phyloP scores from a whole-genome alignment of 1,140 invertebrate species.

The Copidosoma floridanum region DNA sequence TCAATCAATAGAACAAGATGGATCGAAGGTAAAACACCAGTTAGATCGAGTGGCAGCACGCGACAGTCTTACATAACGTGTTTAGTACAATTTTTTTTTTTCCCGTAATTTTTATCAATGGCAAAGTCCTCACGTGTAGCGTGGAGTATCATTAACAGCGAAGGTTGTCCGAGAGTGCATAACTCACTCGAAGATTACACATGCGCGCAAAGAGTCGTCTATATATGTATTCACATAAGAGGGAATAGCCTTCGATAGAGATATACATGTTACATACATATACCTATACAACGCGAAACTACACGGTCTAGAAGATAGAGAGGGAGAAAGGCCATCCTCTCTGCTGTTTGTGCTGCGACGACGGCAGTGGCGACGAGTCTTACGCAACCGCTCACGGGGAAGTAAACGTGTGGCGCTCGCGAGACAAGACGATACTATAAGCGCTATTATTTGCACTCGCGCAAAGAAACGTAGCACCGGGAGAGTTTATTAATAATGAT shows the following conservation, averaged over 20 bases:
- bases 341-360: conserved; percentile 1
- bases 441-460: not conserved
- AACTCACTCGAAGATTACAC: conserved; percentile 10
- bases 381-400: conserved; percentile 3
- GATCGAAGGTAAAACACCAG: too few species aligned
- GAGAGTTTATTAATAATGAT: not conserved
- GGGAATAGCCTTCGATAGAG: conserved; percentile 4
- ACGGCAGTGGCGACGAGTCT: not conserved
- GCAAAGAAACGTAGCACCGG: not conserved
- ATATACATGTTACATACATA: too few species aligned
- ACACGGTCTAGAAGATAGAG: too few species aligned
- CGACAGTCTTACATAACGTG: not conserved
- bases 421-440: not conserved
- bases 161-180: conserved; percentile 11
- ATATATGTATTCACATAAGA: not conserved
- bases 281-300: too few species aligned
- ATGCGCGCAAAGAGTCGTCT: too few species aligned
- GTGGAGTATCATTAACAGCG: not conserved
- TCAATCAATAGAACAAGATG: too few species aligned
- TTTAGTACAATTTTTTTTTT: not conserved
- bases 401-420: not conserved
- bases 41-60: too few species aligned
- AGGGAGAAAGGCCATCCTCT: too few species aligned
- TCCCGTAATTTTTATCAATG: conserved; percentile 8
- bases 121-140: not conserved